Conservation (phyloP, 2,797 vertebrate species). For the Psittacula derbiana region DNA sequence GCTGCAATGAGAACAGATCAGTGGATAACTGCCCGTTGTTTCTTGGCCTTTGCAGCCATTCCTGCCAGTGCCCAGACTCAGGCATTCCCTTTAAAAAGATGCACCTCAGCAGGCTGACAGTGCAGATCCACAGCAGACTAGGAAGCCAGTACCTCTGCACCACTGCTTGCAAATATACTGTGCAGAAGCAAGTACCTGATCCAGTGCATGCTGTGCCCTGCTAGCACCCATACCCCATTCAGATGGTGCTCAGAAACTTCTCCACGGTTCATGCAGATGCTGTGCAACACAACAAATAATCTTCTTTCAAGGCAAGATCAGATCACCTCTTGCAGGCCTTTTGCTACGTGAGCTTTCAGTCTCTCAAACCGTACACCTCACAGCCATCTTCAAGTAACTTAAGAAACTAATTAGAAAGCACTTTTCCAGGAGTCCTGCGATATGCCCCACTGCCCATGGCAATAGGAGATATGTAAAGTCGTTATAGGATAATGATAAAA, state of each 20-base stretch:
- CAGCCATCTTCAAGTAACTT: not conserved
- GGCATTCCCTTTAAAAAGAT: not conserved
- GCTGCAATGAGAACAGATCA: not conserved
- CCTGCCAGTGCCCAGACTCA: not conserved
- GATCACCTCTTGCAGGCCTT: not conserved
- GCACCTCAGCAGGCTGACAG: not conserved
- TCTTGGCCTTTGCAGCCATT: not conserved
- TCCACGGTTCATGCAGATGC: fast-evolving
- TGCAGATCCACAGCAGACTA: not conserved
- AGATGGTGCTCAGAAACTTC: not conserved
- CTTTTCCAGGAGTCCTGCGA: not conserved
- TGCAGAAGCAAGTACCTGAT: not conserved
- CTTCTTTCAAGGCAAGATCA: not conserved
- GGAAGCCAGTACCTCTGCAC: not conserved
- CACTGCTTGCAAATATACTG: not conserved
- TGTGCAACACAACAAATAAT: not conserved
- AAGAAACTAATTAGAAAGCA: not conserved
- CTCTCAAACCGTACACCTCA: not conserved
- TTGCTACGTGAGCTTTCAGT: not conserved
- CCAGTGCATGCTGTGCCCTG: not conserved
- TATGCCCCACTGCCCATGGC: not conserved
- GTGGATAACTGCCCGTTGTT: not conserved
- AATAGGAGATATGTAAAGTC: not conserved
- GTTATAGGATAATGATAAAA: not conserved
- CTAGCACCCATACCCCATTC: not conserved